These are phyloP conservation scores for Germaria angustata DNA, from an alignment of 2,888 invertebrate species.

Conservation along the genomic window DNA sequence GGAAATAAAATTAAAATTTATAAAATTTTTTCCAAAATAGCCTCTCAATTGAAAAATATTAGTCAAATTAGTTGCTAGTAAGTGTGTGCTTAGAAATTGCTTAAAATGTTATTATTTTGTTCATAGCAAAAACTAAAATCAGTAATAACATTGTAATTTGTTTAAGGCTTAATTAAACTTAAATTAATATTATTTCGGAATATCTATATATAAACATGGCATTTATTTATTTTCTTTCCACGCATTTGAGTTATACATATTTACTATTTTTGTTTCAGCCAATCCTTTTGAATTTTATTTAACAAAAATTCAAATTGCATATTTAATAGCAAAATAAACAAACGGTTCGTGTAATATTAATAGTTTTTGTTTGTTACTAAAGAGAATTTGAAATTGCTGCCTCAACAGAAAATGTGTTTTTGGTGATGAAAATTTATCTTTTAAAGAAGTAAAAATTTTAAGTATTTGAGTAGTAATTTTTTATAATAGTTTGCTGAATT, in stretches of 20 bases:
- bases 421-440: no score
- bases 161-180: slow-evolving; percentile 51
- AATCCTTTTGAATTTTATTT: slow-evolving; percentile 55
- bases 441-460: no score
- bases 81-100: neutral
- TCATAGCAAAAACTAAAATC: neutral
- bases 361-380: no score
- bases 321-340: no score
- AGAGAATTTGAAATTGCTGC: no score
- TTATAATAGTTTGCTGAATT: no score
- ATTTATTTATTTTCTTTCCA: neutral
- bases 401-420: no score
- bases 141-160: slow-evolving; percentile 35
- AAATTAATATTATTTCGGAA: slow-evolving; percentile 44
- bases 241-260: neutral
- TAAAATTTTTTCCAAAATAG: neutral
- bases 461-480: no score
- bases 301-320: slow-evolving; percentile 76
- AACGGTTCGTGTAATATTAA: no score
- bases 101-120: neutral
- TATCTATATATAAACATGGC: slow-evolving; percentile 24
- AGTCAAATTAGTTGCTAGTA: neutral
- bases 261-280: slow-evolving; percentile 9
- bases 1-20: neutral
- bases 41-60: neutral